A percentile compares a stretch with the other conserved stretches of the same genome.
phyloP scores from a whole-genome alignment of 2,113 vertebrate genomes.

The Mobula hypostoma region DNA sequence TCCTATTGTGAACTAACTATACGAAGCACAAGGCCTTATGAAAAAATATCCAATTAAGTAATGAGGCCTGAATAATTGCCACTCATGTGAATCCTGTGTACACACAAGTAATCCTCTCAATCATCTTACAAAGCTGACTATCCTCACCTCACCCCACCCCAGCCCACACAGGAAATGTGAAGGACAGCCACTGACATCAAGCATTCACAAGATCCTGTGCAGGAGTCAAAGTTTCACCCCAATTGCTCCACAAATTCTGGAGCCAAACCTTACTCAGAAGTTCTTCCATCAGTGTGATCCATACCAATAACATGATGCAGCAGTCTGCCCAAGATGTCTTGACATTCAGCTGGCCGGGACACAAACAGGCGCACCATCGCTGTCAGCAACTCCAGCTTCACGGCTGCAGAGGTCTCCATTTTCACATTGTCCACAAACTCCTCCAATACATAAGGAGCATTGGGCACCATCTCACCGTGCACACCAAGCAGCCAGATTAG shows the following conservation, averaged over 20 bases:
- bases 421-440: constrained; percentile 75
- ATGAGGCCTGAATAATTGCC: too few relatives aligned
- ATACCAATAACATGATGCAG: constrained; percentile 79
- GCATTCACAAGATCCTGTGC: neutral
- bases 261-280: neutral
- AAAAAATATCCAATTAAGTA: too few relatives aligned
- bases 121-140: neutral
- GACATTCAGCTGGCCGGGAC: constrained; percentile 79
- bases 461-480: constrained; percentile 70
- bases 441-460: constrained; percentile 82
- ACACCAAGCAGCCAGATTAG: constrained; percentile 84
- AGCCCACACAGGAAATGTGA: neutral
- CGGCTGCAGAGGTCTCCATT: constrained; percentile 63
- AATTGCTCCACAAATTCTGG: neutral
- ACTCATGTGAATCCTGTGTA: too few relatives aligned
- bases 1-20: too few relatives aligned
- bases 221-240: neutral
- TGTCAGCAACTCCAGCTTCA: constrained; percentile 85
- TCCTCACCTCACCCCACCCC: neutral
- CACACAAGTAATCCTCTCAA: neutral
- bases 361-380: constrained; percentile 76
- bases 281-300: too few relatives aligned
- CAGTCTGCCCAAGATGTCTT: constrained; percentile 83
- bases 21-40: too few relatives aligned
- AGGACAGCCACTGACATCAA: neutral